Base-by-base conservation (phyloP, 2,113 vertebrate species). In the Mesitornis unicolor region DNA sequence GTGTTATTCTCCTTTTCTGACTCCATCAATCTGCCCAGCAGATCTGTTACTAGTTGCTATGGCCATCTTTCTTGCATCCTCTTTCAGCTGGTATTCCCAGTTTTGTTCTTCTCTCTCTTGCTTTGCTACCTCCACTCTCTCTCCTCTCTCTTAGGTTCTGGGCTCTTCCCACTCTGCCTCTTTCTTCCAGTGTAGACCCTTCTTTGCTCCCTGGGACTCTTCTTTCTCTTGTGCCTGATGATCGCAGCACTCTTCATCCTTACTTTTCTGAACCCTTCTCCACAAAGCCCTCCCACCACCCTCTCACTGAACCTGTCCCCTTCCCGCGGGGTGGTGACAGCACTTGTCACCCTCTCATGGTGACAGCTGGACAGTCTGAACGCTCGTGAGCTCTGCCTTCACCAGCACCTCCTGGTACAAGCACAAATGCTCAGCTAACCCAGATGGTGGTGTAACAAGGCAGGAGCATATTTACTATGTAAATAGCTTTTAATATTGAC, bases 401-500 rank as follows among this genome's bases (percentile, higher is more conserved):
- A 50, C 29, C 74, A 88, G 59, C 85, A 81, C 88, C 67, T 87
- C 92, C 91, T 11, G 35, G 67, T 87, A 91, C 54, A 63, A 56
- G 45, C 85, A 65, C 0, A 7, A 95, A 77, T 28, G 51, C 67
- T 76, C 91, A 56, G 19, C n/a, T 91, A 92, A 93, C 85, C 90
- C 61, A 84, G 75, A 95, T 91, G 88, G 90, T 61, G 63, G 86
- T 77, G 84, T 73, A 94, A 93, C 84, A 75, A 80, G 69, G 68
- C 74, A 95, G 65, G 89, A 76, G 83, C 90, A 67, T 73, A 76
- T 82, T 97, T 95, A 92, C 84, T 95, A 90, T 83, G 93, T 67
- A 96, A 97, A 96, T 96, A 95, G 81, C 90, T 93, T 87, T 84
- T 96, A 86, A 96, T 96, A 97, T 96, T 97, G 97, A 97, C 90